Conservation (phyloP, 2,113 vertebrate genomes). For the Mormyrus lacerda region DNA sequence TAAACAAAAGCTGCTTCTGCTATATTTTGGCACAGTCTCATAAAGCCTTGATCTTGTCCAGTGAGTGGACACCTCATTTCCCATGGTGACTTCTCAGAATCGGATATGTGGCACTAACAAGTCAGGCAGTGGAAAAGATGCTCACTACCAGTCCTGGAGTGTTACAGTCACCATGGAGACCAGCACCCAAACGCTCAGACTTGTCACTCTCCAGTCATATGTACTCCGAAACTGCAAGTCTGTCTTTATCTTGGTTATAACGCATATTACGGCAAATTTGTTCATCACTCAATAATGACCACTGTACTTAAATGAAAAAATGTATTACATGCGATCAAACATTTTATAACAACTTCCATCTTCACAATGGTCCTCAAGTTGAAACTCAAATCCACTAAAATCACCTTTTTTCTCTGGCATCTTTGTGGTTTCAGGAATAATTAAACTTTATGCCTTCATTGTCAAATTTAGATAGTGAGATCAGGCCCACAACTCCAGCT, state of each 20-base stretch:
- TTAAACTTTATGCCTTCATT: background rate
- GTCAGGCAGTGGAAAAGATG: background rate
- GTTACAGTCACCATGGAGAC: slow-evolving; percentile 24
- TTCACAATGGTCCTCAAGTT: background rate
- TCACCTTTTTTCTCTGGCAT: background rate
- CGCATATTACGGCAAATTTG: background rate
- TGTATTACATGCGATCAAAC: background rate
- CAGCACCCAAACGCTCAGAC: slow-evolving; percentile 11
- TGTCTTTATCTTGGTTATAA: background rate
- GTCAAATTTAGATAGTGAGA: background rate
- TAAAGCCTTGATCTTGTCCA: background rate
- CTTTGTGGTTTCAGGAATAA: background rate
- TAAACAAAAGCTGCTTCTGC: background rate
- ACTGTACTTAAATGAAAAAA: background rate
- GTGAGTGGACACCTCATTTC: background rate
- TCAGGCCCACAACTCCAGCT: background rate
- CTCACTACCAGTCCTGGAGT: background rate
- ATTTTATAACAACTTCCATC: background rate
- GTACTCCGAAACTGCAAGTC: background rate
- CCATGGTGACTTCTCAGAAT: background rate
- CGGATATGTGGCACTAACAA: background rate
- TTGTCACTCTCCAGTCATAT: slow-evolving; percentile 23
- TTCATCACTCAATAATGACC: background rate
- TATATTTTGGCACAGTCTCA: background rate
- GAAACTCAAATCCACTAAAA: background rate